Evolutionary conservation across 2,113 vertebrate genomes (phyloP), one percentile per base, ranked within the genome.

Genomic region (Callionymus lyra): DNA sequence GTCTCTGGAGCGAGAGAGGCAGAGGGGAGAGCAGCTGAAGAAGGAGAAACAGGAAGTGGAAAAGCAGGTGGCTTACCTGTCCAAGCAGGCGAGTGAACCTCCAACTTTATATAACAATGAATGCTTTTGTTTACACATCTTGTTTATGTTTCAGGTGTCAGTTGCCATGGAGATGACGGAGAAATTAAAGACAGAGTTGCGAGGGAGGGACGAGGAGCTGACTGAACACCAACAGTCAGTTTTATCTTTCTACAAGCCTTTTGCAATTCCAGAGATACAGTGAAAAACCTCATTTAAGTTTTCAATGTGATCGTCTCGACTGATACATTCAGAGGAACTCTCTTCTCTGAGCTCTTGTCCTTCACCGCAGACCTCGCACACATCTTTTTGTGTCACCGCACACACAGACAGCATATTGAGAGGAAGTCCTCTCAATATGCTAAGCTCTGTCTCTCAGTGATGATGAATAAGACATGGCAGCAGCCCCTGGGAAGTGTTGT

Each of bases 101-200:
- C 4, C 2, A 4, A 13, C n/a, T 6, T 10, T 11, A 35, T 6
- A 13, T 11, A 35, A 35, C 34, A 6, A 13, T 35, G 34, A 35
- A 3, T 9, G 6, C 2, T 4, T 34, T n/a, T 15, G n/a, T 15
- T 2, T 2, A 0, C 17, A 10, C 1, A 0, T 27, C 21, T 27
- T 27, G 21, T 27, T 27, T 27, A 27, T 27, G 21, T 27, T 27
- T 13, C 53, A 73, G 63, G 61, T 80, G 2, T 72, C 74, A 1
- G 73, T 65, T 12, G 74, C 81, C 1, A 15, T 59, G 43, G 80
- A 76, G 61, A 80, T 82, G 81, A 70, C 76, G 73, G 59, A 71
- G 38, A 31, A 31, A 16, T 6, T 85, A 10, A 74, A 67, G 46
- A 44, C 46, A 1, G 68, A 80, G 5, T 73, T 83, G 57, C 47